Conservation (phyloP, 2,113 vertebrate genomes). For the Varanus salvator region DNA sequence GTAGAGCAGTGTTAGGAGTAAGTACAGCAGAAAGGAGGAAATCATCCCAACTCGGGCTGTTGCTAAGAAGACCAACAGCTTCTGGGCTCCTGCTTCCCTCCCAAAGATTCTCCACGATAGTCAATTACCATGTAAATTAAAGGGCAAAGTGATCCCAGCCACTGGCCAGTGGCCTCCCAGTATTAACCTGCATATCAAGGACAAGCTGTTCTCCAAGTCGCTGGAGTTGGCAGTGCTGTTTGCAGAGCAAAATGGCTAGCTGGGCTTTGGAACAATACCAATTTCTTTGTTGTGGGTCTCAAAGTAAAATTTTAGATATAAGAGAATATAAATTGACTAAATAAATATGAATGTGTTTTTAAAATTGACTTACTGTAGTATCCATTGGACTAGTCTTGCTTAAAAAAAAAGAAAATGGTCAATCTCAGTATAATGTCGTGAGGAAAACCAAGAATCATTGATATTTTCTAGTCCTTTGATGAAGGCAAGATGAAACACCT, state of each 20-base stretch:
- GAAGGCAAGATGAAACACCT: neutral
- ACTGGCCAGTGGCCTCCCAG: neutral
- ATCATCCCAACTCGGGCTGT: too few species aligned
- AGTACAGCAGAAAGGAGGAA: neutral
- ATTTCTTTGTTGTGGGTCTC: neutral
- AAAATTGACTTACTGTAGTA: neutral
- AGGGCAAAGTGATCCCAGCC: neutral
- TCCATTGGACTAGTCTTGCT: neutral
- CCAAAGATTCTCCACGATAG: neutral
- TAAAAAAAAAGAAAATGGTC: neutral
- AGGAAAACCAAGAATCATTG: neutral
- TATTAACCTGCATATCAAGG: neutral
- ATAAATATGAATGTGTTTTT: neutral
- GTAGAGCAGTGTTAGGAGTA: neutral
- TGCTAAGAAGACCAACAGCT: neutral
- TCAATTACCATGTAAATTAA: neutral
- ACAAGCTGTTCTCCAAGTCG: neutral
- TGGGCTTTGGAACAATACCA: too few species aligned
- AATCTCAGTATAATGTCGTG: neutral
- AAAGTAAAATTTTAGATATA: neutral
- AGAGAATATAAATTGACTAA: neutral
- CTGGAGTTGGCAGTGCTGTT: too few species aligned
- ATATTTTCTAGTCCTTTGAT: neutral
- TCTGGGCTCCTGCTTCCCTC: neutral
- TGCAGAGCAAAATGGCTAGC: too few species aligned